A percentile compares a stretch with the other conserved stretches of the same genome.
These are phyloP conservation scores for Cydia strobilella DNA, from an alignment of 1,140 invertebrate species.

Conservation along the genomic window DNA sequence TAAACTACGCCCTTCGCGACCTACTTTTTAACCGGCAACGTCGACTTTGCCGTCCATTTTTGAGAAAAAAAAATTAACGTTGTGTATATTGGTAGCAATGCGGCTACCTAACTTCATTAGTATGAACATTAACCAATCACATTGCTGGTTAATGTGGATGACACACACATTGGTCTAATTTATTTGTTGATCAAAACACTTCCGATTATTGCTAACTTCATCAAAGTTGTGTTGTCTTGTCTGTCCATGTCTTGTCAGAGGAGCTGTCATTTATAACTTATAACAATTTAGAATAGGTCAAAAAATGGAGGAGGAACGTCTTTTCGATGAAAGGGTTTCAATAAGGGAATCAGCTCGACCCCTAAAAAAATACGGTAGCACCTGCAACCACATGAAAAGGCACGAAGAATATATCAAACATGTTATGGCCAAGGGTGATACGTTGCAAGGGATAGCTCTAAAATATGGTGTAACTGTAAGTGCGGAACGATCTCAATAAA, in stretches of 20 bases:
- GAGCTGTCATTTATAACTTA: conserved; percentile 44
- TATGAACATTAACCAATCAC: not conserved
- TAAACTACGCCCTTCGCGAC: no score
- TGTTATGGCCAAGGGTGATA: conserved; percentile 88
- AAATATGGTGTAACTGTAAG: conserved; percentile 96
- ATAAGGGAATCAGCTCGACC: conserved; percentile 90
- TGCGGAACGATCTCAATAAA: conserved; percentile 63
- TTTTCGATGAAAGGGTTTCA: conserved; percentile 90
- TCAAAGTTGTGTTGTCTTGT: conserved; percentile 37
- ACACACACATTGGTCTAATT: not conserved
- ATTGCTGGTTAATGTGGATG: not conserved
- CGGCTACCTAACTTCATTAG: not conserved
- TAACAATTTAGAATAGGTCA: conserved; percentile 65
- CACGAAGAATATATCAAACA: conserved; percentile 90
- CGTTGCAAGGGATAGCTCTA: conserved; percentile 94
- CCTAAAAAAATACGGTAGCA: conserved; percentile 94
- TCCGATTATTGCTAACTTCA: not conserved
- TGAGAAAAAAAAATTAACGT: not conserved
- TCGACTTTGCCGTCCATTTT: no score
- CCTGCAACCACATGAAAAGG: conserved; percentile 84
- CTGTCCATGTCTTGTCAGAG: conserved; percentile 35
- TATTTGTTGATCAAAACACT: conserved; percentile 28
- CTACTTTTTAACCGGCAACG: no score
- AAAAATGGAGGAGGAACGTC: conserved; percentile 85
- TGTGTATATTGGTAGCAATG: not conserved